Evolutionary conservation across 2,888 invertebrate species (phyloP), one percentile per base, ranked within the genome.

Genomic region (Gibbula magus): DNA sequence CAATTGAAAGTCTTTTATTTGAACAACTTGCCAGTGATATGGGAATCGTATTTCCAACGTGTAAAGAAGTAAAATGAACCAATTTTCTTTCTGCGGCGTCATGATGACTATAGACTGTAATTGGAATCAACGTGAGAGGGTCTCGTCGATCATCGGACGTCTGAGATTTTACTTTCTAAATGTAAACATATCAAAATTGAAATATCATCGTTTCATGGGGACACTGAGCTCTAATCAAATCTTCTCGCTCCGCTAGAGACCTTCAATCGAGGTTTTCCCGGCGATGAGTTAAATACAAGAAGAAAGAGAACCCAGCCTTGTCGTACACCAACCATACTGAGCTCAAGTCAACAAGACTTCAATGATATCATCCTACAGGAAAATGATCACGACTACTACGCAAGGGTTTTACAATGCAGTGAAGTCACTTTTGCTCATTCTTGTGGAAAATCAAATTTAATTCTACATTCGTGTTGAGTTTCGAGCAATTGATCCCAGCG

Each of bases 371-470:
- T 51, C 74, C 35, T 51, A 25, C 25, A 74, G 74, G 25, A 51
- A 74, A 74, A 74, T 51, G 51, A 51, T 74, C 25, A 25, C 74
- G 51, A 51, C 74, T 32, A 51, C 39, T 25, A 51, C 74, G 74
- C 45, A 74, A 74, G 51, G 20, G 45, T 51, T 74, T 74, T 52
- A 79, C 32, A 66, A 32, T 29, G 56, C 22, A 52, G 51, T 51
- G 79, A 53, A 54, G 32, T 54, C 56, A 54, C 39, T 76, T 53
- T 54, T 76, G 35, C 56, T 39, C 61, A 39, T 52, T 76, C 35
- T 56, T 53, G 77, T 77, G 67, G 77, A 78, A 77, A 54, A 80
- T 80, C 39, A 51, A 79, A 75, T 61, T 29, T 77, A 75, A 77
- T 61, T 67, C 52, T 80, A 25, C 61, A 61, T 61, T 61, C 61